Base-by-base conservation (phyloP, 1,140 invertebrate species). In the Panulirus ornatus region DNA sequence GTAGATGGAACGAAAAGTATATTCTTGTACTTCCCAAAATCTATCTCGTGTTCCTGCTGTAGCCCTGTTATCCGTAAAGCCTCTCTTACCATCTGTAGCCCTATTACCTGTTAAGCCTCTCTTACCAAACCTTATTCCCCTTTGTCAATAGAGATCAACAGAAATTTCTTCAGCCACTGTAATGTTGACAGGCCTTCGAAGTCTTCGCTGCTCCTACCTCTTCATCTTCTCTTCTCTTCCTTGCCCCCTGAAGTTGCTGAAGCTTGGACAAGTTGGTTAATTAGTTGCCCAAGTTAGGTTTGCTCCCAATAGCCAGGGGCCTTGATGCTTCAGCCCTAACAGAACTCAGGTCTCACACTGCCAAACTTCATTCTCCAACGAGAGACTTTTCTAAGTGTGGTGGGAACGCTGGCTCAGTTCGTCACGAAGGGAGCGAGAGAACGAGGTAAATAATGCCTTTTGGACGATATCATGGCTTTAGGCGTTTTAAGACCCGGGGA, bases 201-300 rank as follows among this genome's bases (percentile, higher is more conserved):
- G n/a, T n/a, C 30, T 11, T 2, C 58, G 8, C n/a, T 11, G 2
- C 5, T 27, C 19, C 51, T 9, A 14, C 51, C 5, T n/a, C n/a
- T 30, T 27, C 30, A 9, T 27, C 58, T 63, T 11, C 58, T 22
- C 54, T 22, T 2, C 22, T 30, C 5, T 27, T 30, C 5, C 58
- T 30, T 27, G 8, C 22, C 5, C 58, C n/a, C n/a, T 27, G 27
- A 66, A 66, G 58, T 66, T 66, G 58, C n/a, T 66, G 58, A 30
- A 66, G 58, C 30, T 66, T 22, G 58, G n/a, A n/a, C 58, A 66
- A 66, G 58, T 66, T 66, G 58, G 58, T 66, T 66, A 66, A 66
- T 66, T 66, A 66, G 58, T 66, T 66, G 58, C 11, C 3, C 58
- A 66, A 66, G 58, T 66, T 66, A 27, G 58, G n/a, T 66, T 66